Conservation (phyloP, 2,113 vertebrate species). For the Azemiops feae region DNA sequence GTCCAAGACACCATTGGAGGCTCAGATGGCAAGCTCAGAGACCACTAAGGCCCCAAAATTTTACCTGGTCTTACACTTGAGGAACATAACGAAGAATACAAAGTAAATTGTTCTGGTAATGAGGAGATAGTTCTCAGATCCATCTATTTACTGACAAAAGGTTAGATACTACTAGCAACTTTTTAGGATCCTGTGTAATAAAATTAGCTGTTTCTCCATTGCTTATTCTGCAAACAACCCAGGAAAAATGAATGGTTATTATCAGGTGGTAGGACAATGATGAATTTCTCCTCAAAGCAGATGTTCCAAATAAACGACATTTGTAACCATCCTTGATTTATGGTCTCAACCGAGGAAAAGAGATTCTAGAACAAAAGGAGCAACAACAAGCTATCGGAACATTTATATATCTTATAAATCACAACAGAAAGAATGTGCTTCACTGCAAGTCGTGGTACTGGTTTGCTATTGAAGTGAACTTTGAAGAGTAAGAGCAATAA, state of each 20-base stretch:
- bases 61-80: background rate
- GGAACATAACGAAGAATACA: background rate
- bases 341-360: background rate
- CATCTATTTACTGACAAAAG: background rate
- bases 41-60: background rate
- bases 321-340: slow-evolving; percentile 39
- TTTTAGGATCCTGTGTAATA: background rate
- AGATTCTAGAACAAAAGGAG: background rate
- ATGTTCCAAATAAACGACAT: slow-evolving; percentile 43
- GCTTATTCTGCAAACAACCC: slow-evolving; percentile 30
- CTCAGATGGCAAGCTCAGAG: background rate
- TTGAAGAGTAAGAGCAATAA: background rate
- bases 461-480: background rate
- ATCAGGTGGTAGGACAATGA: slow-evolving; percentile 49
- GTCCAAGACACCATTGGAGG: background rate
- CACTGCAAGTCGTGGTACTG: accelerated
- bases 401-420: background rate
- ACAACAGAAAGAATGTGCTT: accelerated
- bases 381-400: background rate
- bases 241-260: slow-evolving; percentile 37
- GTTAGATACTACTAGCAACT: background rate
- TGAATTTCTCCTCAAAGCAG: slow-evolving; percentile 46
- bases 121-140: background rate
- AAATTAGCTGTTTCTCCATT: slow-evolving; percentile 32
- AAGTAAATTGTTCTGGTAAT: background rate